These are phyloP conservation scores for Hoplostethus atlanticus DNA, from an alignment of 2,797 vertebrate genomes.

Conservation along the genomic window DNA sequence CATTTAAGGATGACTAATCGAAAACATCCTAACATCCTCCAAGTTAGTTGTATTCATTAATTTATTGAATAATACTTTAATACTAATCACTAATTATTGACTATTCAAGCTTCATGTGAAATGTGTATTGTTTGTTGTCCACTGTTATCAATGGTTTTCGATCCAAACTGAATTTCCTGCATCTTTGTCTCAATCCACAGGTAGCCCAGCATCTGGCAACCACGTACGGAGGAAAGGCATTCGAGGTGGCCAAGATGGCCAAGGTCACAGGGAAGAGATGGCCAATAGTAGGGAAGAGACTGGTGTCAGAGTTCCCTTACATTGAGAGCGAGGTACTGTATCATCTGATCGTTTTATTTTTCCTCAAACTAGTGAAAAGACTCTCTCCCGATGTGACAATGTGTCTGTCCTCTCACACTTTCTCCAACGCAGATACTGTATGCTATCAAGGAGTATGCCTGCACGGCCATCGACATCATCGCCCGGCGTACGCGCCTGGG, in stretches of 20 bases:
- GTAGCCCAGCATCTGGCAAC: conserved; percentile 93
- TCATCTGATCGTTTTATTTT: no score
- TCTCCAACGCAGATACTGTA: conserved; percentile 88
- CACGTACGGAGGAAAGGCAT: conserved; percentile 90
- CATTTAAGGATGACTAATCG: no score
- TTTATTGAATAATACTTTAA: no score
- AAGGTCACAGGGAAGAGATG: conserved; percentile 95
- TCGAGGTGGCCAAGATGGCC: conserved; percentile 95
- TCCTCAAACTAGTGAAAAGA: no score
- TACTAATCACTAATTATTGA: no score
- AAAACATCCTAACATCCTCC: no score
- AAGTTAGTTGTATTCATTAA: neutral
- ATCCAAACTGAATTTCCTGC: neutral
- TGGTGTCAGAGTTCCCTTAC: conserved; percentile 97
- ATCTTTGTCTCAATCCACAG: conserved; percentile 66
- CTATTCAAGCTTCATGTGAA: no score
- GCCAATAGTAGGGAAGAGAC: conserved; percentile 94
- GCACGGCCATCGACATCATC: conserved; percentile 93
- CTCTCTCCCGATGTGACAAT: neutral
- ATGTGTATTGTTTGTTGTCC: no score
- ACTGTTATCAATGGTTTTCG: no score
- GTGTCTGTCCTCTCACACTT: neutral
- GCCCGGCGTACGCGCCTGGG: conserved; percentile 93
- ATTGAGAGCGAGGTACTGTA: conserved; percentile 94
- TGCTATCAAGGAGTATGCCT: conserved; percentile 94